A percentile compares a stretch with the other conserved stretches of the same genome.
Conservation (phyloP, 30 jellyfish, hydroid and myxozoan genomes). For the Pelagia noctiluca region DNA sequence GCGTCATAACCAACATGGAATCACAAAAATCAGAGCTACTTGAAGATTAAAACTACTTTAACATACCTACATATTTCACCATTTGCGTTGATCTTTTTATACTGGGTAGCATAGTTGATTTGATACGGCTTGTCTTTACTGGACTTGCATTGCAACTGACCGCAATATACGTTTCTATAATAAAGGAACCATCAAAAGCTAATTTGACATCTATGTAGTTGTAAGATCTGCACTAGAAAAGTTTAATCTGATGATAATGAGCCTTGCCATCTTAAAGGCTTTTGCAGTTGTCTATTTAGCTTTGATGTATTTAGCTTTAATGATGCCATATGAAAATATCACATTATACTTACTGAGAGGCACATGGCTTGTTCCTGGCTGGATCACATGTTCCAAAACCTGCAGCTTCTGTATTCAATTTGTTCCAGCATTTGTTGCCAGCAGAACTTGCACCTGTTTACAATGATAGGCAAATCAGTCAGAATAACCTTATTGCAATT, state of each 20-base stretch:
- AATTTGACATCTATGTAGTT: neutral
- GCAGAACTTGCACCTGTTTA: constrained; percentile 64
- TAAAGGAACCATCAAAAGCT: neutral
- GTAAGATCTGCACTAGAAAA: neutral
- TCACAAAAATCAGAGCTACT: neutral
- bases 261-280: no score
- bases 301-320: no score
- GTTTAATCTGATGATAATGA: no score
- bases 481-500: no score
- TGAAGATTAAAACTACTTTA: neutral
- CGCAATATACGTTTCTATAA: constrained; percentile 84
- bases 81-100: constrained; percentile 37
- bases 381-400: constrained; percentile 86
- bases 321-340: no score
- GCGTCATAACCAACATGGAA: no score
- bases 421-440: constrained; percentile 62
- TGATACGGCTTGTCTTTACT: constrained; percentile 53
- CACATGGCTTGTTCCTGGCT: constrained; percentile 38
- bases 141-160: constrained; percentile 92
- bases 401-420: constrained; percentile 57
- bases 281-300: no score
- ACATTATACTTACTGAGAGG: constrained; percentile 23
- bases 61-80: constrained; percentile 76
- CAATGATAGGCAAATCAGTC: no score
- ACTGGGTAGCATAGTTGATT: constrained; percentile 79